Percentiles rank a stretch among this genome's conserved stretches.
Evolutionary conservation across 2,113 vertebrate species (phyloP).

Genomic region (Hassar affinis): DNA sequence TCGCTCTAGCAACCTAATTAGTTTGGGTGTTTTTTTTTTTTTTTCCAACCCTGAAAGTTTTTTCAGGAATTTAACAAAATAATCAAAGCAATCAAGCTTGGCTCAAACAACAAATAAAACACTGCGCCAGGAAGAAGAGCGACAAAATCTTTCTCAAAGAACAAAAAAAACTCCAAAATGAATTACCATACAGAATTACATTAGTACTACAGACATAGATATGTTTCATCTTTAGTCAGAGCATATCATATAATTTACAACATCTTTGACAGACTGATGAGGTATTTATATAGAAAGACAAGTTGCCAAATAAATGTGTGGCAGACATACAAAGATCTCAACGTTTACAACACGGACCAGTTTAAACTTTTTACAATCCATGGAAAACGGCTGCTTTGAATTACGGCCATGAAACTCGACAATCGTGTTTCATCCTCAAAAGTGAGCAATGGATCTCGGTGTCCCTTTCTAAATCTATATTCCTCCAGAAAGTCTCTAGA

Average conservation of each 20-base stretch:
- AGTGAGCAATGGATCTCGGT: constrained; percentile 11
- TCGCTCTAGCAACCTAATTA: constrained; percentile 34
- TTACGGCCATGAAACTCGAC: neutral
- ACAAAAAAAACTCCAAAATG: neutral
- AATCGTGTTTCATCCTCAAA: constrained; percentile 13
- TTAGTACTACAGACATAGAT: neutral
- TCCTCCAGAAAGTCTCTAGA: constrained; percentile 46
- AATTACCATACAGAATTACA: neutral
- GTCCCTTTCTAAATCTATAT: constrained; percentile 55
- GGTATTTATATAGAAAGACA: neutral
- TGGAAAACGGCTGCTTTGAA: neutral
- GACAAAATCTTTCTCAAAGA: neutral
- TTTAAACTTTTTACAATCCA: constrained; percentile 18
- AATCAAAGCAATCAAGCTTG: constrained; percentile 23
- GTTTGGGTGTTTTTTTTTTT: constrained; percentile 11
- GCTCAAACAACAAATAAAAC: neutral
- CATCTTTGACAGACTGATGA: neutral
- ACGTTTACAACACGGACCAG: constrained; percentile 41
- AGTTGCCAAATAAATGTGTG: constrained; percentile 7
- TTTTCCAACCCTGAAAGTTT: neutral
- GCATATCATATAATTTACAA: neutral
- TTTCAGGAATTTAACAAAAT: constrained; percentile 19
- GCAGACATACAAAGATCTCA: neutral
- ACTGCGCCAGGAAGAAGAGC: neutral
- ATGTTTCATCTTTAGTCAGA: neutral